Base-by-base conservation (phyloP, 2,888 invertebrate species). In the Clunio marinus region DNA sequence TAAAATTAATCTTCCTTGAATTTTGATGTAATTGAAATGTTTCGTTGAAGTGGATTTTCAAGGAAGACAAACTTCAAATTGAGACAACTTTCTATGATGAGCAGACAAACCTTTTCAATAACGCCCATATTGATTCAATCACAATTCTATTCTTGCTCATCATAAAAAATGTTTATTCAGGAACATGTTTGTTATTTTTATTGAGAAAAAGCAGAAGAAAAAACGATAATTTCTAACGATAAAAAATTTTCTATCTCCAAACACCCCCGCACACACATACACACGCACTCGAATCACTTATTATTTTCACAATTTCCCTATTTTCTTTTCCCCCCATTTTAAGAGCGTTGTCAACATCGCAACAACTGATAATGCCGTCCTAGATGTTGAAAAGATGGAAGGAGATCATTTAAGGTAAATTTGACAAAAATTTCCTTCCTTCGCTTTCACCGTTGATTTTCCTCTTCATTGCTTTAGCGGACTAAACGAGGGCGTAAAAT, bases 321-420 rank as follows among this genome's bases (percentile, higher is more conserved):
- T 20, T 58, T 59, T 35, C 59, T 32, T 35, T 13, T 15, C 1
- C 10, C 10, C 4, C 22, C 5, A 20, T 22, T 57, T 57, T 57
- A n/a, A n/a, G n/a, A n/a, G n/a, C 25, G 1, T n/a, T 57, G 25
- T 15, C 15, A 25, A 15, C 3, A 15, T 3, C 59, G 35, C n/a
- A n/a, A n/a, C n/a, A n/a, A n/a, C n/a, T n/a, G n/a, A n/a, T n/a
- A n/a, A n/a, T 25, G n/a, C 7, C 35, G 59, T n/a, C 22, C 7
- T 1, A 28, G 5, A 17, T 63, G 45, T 25, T 63, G 25, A 63
- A 45, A 17, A 63, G 27, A 55, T 35, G 46, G 66, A 51, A 35
- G 51, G 28, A 32, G 51, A 55, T 66, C 66, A 66, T 66, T 66
- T 45, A 51, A 66, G 66, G 66, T 66, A 55, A 66, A 32, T 59